Evolutionary conservation across 2,797 vertebrate genomes (phyloP).

Genomic region (Phoeniculus purpureus): DNA sequence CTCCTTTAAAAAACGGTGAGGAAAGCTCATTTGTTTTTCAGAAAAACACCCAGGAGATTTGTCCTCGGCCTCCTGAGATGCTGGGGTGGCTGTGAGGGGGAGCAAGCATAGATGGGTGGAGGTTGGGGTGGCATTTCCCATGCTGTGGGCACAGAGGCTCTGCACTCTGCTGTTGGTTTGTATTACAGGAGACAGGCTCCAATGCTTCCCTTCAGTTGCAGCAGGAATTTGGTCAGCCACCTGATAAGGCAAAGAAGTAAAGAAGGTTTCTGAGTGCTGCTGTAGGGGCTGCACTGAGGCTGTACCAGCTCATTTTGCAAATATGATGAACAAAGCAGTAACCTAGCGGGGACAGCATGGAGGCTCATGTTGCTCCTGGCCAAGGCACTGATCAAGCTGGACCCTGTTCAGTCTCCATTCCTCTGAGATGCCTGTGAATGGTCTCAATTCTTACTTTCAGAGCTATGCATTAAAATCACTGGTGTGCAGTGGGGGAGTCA

Average conservation of each 20-base stretch:
- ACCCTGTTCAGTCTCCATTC: not conserved
- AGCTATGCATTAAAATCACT: not conserved
- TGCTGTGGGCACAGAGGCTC: not conserved
- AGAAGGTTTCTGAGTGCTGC: not conserved
- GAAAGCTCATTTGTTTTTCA: not conserved
- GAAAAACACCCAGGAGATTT: not conserved
- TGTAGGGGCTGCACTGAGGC: not conserved
- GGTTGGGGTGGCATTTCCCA: not conserved
- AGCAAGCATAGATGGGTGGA: rapidly evolving
- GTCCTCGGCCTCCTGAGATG: not conserved
- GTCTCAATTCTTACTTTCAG: not conserved
- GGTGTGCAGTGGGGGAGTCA: not conserved
- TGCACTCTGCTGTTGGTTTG: not conserved
- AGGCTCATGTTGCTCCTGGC: not conserved
- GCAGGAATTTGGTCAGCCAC: not conserved
- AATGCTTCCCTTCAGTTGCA: rapidly evolving
- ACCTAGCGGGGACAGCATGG: rapidly evolving
- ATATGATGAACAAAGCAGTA: not conserved
- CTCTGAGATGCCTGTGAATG: not conserved
- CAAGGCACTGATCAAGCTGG: not conserved
- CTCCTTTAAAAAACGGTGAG: not conserved
- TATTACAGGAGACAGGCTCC: not conserved
- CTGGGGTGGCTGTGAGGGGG: not conserved
- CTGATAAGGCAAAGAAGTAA: not conserved
- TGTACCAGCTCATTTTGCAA: not conserved